Conservation (phyloP, 2,797 vertebrate genomes). For the Hydrophis major region DNA sequence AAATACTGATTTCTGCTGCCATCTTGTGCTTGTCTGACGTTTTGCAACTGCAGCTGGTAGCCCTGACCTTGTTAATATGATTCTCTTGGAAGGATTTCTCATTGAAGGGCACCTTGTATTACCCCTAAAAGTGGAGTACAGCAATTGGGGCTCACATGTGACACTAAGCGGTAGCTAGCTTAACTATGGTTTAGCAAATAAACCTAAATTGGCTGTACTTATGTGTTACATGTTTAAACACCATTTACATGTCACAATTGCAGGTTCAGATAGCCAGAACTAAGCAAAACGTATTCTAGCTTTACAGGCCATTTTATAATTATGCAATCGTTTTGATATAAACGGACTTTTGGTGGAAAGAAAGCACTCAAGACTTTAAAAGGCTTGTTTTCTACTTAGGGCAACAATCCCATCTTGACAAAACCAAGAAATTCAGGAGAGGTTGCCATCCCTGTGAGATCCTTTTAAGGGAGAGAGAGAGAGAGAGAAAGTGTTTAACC, state of each 20-base stretch:
- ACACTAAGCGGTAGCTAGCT: neutral
- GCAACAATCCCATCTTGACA: conserved; percentile 39
- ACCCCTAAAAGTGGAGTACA: neutral
- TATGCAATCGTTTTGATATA: neutral
- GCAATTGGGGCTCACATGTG: neutral
- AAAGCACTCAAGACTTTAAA: conserved; percentile 32
- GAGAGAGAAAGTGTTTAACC: fast-evolving
- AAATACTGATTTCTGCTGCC: neutral
- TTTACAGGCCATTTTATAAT: neutral
- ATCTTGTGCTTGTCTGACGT: neutral
- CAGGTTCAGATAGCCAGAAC: neutral
- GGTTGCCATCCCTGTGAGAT: neutral
- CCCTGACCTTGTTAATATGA: neutral
- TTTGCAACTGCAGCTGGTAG: neutral
- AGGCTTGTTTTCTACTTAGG: conserved; percentile 46
- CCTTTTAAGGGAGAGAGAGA: neutral
- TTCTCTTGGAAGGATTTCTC: neutral
- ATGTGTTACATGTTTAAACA: neutral
- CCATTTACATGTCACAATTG: neutral
- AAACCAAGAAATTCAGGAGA: conserved; percentile 41
- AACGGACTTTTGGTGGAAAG: conserved; percentile 56
- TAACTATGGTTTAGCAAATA: neutral
- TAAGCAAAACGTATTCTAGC: neutral
- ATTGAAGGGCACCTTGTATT: neutral
- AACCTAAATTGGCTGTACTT: neutral